Conservation (phyloP, 2,113 vertebrate species). For the Catharus minimus region DNA sequence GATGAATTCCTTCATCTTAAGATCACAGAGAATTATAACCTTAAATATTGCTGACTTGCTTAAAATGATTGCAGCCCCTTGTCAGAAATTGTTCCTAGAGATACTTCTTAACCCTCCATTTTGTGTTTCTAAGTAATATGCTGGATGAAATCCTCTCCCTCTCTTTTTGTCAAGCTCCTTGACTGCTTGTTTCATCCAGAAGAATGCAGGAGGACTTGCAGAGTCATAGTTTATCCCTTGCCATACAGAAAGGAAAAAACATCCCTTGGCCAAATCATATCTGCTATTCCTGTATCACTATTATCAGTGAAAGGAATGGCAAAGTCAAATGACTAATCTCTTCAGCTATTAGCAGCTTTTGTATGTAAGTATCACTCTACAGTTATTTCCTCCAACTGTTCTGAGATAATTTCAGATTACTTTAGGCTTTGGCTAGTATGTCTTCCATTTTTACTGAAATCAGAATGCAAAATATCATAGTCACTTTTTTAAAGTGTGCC, state of each 20-base stretch:
- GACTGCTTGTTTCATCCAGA: background rate
- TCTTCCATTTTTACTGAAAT: conserved; percentile 48
- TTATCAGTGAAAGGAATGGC: conserved; percentile 34
- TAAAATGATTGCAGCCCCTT: background rate
- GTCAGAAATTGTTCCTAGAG: conserved; percentile 6
- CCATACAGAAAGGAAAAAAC: background rate
- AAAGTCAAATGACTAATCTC: conserved; percentile 61
- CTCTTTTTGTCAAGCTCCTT: background rate
- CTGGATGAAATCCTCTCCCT: background rate
- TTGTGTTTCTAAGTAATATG: conserved; percentile 28
- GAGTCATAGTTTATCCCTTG: conserved; percentile 14
- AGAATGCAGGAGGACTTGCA: background rate
- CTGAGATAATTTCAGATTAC: conserved; percentile 60
- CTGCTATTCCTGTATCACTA: conserved; percentile 39
- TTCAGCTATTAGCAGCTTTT: conserved; percentile 61
- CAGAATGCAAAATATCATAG: conserved; percentile 19
- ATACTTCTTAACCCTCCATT: conserved; percentile 28
- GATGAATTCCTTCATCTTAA: background rate
- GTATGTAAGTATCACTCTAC: conserved; percentile 32
- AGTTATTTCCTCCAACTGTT: conserved; percentile 45
- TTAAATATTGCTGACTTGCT: conserved; percentile 12
- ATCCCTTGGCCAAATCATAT: conserved; percentile 3
- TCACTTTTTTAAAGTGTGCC: background rate
- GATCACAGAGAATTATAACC: background rate
- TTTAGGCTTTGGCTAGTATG: conserved; percentile 35